These are phyloP conservation scores for Cryptoblepharus egeriae DNA, from an alignment of 2,797 vertebrate species.

Conservation along the genomic window DNA sequence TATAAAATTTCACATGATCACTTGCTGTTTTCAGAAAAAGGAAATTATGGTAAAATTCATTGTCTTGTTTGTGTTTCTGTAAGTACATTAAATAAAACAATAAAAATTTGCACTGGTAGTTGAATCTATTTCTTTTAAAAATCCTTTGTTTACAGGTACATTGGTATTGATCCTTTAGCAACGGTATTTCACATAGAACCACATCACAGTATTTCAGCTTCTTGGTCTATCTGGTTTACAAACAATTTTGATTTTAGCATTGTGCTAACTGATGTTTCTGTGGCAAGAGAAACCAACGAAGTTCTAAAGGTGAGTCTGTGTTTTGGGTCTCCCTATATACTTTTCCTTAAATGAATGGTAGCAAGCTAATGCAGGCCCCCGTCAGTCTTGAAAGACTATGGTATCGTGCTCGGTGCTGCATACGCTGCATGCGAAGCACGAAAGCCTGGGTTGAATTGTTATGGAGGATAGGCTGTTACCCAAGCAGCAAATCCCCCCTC, in stretches of 20 bases:
- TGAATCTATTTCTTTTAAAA: neutral
- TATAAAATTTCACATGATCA: no score
- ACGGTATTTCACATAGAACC: constrained; percentile 85
- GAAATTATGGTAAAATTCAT: no score
- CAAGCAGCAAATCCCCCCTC: no score
- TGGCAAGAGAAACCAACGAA: constrained; percentile 81
- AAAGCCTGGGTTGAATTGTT: no score
- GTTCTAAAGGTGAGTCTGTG: constrained; percentile 83
- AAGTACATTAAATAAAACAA: no score
- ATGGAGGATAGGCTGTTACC: no score
- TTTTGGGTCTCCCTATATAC: neutral
- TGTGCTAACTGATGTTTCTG: constrained; percentile 82
- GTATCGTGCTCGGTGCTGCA: no score
- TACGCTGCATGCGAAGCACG: no score
- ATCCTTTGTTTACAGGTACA: constrained; percentile 71
- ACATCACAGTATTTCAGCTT: constrained; percentile 75
- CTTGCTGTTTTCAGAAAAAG: neutral
- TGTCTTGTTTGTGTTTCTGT: no score
- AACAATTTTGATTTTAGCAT: constrained; percentile 83
- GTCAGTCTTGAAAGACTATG: no score
- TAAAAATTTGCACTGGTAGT: neutral
- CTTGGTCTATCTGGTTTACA: constrained; percentile 90
- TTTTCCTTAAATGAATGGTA: neutral
- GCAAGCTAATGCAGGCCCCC: neutral
- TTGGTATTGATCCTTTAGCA: constrained; percentile 77